Evolutionary conservation across 2,797 vertebrate genomes (phyloP).

Genomic region (Microctenopoma lineatum): DNA sequence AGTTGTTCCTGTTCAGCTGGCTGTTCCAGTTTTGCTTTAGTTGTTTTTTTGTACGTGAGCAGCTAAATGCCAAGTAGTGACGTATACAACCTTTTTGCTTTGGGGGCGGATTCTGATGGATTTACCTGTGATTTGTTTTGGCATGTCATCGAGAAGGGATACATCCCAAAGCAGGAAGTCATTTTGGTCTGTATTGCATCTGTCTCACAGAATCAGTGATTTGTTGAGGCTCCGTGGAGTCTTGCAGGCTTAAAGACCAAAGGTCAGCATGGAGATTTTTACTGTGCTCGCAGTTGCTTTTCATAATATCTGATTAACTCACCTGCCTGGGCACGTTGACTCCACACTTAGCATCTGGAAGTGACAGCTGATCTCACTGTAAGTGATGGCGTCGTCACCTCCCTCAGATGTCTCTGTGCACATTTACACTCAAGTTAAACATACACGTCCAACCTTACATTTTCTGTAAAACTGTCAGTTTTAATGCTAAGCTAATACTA

Average conservation of each 20-base stretch:
- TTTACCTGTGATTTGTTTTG: slow-evolving; percentile 51
- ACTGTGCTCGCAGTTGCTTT: slow-evolving; percentile 25
- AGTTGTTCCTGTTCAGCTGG: neutral
- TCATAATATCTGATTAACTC: slow-evolving; percentile 61
- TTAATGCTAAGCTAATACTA: too few species aligned
- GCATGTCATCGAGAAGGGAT: slow-evolving; percentile 40
- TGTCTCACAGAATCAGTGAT: slow-evolving; percentile 8
- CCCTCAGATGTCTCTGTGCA: slow-evolving; percentile 8
- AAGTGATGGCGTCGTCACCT: slow-evolving; percentile 29
- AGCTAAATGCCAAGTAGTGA: slow-evolving; percentile 40
- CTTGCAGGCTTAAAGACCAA: slow-evolving; percentile 39
- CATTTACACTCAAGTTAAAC: neutral
- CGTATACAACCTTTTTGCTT: slow-evolving; percentile 18
- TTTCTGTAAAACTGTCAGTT: too few species aligned
- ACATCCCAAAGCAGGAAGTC: slow-evolving; percentile 20
- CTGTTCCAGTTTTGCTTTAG: neutral
- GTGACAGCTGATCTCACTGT: slow-evolving; percentile 25
- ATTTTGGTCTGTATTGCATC: slow-evolving; percentile 28
- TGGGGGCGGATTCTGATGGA: slow-evolving; percentile 29
- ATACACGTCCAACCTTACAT: too few species aligned
- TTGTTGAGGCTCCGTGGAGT: slow-evolving; percentile 28
- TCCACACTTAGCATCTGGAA: slow-evolving; percentile 50
- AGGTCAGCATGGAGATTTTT: slow-evolving; percentile 44
- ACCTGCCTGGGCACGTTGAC: slow-evolving; percentile 52
- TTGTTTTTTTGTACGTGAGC: slow-evolving; percentile 18